These are phyloP conservation scores for Campoletis sonorensis DNA, from an alignment of 1,140 invertebrate species.

Conservation along the genomic window DNA sequence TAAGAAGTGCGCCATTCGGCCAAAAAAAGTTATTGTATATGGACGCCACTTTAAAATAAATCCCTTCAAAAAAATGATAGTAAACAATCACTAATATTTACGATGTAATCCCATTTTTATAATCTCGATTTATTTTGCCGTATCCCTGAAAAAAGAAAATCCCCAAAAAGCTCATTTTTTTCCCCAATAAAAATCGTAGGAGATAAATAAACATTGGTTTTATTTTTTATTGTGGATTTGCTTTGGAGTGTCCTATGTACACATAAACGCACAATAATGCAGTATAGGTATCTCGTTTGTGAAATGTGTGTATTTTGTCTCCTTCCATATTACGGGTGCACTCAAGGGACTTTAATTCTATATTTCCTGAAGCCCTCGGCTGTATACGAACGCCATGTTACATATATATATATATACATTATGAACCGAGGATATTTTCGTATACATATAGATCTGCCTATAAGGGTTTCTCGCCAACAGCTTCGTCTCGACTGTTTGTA, in stretches of 20 bases:
- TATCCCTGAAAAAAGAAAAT: no score
- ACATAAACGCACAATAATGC: neutral
- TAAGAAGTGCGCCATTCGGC: no score
- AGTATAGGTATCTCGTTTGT: constrained; percentile 44
- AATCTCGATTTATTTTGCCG: no score
- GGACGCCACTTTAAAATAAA: no score
- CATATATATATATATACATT: neutral
- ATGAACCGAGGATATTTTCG: constrained; percentile 24
- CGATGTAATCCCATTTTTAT: no score
- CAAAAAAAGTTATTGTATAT: no score
- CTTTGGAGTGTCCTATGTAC: neutral
- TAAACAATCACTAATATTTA: no score
- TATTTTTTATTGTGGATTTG: neutral
- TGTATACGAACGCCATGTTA: constrained; percentile 4
- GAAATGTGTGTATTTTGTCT: constrained; percentile 64
- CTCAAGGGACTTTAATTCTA: constrained; percentile 63
- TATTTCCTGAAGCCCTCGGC: constrained; percentile 60
- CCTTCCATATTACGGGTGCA: constrained; percentile 63
- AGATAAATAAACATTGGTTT: neutral
- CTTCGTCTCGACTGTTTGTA: neutral
- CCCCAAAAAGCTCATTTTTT: no score
- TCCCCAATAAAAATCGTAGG: neutral
- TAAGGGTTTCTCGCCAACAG: neutral
- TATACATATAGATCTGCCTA: neutral
- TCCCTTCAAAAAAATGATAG: no score